Conservation (phyloP, 2,888 invertebrate species). For the Glaucopsyche alexis region DNA sequence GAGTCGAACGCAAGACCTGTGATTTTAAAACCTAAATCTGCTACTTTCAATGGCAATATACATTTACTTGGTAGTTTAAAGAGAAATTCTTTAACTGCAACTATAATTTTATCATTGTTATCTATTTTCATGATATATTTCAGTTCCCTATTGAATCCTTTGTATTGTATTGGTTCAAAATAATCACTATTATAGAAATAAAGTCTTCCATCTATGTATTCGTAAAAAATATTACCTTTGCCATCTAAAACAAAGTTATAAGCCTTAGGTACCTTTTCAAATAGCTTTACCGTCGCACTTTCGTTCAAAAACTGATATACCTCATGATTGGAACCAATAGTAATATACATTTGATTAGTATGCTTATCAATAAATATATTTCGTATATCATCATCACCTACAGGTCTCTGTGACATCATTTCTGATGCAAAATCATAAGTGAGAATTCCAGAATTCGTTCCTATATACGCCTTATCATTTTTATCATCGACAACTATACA, state of each 20-base stretch:
- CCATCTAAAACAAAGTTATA: constrained; percentile 65
- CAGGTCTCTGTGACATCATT: constrained; percentile 64
- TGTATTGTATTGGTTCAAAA: constrained; percentile 69
- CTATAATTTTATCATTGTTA: constrained; percentile 64
- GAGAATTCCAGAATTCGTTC: constrained; percentile 68
- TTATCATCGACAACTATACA: constrained; percentile 60
- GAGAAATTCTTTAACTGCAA: constrained; percentile 67
- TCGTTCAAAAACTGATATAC: constrained; percentile 66
- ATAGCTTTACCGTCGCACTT: constrained; percentile 66
- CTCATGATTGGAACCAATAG: constrained; percentile 63
- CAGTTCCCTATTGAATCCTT: constrained; percentile 67
- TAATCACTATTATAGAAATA: constrained; percentile 65
- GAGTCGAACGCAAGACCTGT: constrained; percentile 65
- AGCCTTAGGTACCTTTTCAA: constrained; percentile 66
- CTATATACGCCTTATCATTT: constrained; percentile 62
- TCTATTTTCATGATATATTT: constrained; percentile 66
- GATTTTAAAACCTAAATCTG: constrained; percentile 66
- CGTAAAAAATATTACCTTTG: constrained; percentile 67
- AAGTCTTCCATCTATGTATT: constrained; percentile 66
- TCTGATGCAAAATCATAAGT: constrained; percentile 63
- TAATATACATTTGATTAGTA: constrained; percentile 67
- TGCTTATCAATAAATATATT: constrained; percentile 66
- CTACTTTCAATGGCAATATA: constrained; percentile 64
- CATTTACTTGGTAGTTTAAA: constrained; percentile 59
- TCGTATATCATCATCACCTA: constrained; percentile 70